These are phyloP conservation scores for Gobio occitaniae DNA, from an alignment of 2,797 vertebrate genomes.

Conservation along the genomic window DNA sequence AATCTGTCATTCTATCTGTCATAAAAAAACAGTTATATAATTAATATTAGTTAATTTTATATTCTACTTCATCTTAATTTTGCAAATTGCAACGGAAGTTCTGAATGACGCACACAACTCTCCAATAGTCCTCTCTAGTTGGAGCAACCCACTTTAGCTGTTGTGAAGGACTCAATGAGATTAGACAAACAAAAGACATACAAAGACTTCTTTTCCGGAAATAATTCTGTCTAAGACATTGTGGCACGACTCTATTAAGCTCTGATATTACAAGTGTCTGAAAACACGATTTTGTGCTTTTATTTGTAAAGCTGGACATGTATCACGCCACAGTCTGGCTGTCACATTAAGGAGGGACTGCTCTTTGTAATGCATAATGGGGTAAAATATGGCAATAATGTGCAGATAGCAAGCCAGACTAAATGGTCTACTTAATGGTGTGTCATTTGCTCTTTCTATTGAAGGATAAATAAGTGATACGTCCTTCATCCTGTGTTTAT, in stretches of 20 bases:
- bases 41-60: background rate
- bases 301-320: conserved; percentile 26
- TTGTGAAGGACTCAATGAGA: conserved; percentile 6
- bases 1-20: background rate
- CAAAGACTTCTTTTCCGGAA: background rate
- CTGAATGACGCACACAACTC: background rate
- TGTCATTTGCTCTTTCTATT: conserved; percentile 36
- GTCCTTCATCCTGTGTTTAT: conserved; percentile 42
- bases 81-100: background rate
- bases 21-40: background rate
- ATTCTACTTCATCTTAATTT: background rate
- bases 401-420: conserved; percentile 15
- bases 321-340: conserved; percentile 22
- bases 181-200: background rate
- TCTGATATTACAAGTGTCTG: conserved; percentile 24
- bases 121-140: background rate
- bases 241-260: background rate
- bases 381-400: conserved; percentile 43
- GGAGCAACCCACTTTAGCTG: background rate
- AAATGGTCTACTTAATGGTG: conserved; percentile 40
- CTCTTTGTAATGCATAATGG: conserved; percentile 39
- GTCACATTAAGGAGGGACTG: conserved; percentile 26
- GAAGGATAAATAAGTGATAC: conserved; percentile 28
- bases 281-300: conserved; percentile 6
- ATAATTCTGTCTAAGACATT: conserved; percentile 8